Conservation (phyloP, 2,113 vertebrate genomes). For the Miniopterus natalensis region DNA sequence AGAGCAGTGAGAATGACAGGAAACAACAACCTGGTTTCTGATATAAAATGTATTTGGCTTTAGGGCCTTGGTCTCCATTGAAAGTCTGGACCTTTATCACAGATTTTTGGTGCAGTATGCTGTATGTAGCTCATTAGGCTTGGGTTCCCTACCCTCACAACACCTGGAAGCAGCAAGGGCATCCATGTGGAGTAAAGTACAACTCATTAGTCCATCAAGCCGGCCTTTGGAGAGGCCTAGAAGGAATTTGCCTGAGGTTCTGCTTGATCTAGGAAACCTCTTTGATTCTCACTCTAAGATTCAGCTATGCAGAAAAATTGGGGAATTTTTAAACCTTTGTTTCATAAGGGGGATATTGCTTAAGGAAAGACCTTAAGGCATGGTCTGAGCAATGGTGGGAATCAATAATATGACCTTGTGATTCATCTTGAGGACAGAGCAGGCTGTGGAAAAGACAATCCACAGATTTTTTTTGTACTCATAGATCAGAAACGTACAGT, state of each 20-base stretch:
- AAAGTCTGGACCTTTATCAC: background rate
- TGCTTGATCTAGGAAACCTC: conserved; percentile 50
- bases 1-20: background rate
- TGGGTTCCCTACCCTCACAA: background rate
- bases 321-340: background rate
- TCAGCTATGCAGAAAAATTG: background rate
- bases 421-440: background rate
- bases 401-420: background rate
- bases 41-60: background rate
- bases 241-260: conserved; percentile 16
- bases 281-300: conserved; percentile 53
- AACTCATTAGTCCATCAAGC: background rate
- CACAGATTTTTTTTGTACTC: background rate
- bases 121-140: background rate
- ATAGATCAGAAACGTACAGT: background rate
- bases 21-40: background rate
- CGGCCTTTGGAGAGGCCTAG: background rate
- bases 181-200: background rate
- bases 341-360: background rate
- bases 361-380: background rate
- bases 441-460: background rate
- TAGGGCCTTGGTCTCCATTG: background rate
- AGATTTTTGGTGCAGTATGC: background rate
- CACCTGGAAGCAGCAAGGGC: background rate
- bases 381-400: background rate